These are phyloP conservation scores for Sarcophilus harrisii DNA, from an alignment of 2,797 vertebrate species.

Conservation along the genomic window DNA sequence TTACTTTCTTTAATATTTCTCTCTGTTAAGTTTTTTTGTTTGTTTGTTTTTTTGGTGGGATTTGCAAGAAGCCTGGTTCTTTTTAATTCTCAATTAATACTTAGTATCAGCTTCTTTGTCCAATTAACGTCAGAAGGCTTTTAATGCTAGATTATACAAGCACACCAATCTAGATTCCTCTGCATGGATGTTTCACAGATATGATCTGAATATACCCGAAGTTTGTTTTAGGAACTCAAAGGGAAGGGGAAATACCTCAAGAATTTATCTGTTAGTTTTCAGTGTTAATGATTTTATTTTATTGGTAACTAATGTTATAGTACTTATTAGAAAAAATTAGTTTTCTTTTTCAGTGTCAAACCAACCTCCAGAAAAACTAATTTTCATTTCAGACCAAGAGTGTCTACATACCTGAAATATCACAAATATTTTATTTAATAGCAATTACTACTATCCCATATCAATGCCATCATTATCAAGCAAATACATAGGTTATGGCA, in stretches of 20 bases:
- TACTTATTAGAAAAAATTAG: constrained; percentile 50
- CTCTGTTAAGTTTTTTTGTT: background rate
- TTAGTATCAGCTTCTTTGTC: background rate
- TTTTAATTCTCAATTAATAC: background rate
- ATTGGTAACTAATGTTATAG: constrained; percentile 45
- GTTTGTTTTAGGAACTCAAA: background rate
- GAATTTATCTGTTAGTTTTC: constrained; percentile 53
- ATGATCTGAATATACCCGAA: background rate
- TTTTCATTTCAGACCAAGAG: constrained; percentile 41
- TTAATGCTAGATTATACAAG: background rate
- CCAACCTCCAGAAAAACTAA: constrained; percentile 24
- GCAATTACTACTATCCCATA: constrained; percentile 55
- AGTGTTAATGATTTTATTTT: constrained; percentile 48
- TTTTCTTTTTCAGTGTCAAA: constrained; percentile 38
- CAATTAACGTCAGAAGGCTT: background rate
- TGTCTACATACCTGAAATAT: constrained; percentile 37
- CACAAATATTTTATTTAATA: constrained; percentile 53
- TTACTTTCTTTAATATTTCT: background rate
- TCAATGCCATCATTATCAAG: constrained; percentile 34
- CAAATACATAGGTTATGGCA: constrained; percentile 32
- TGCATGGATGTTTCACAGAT: background rate
- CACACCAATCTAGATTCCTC: background rate
- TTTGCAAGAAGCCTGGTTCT: background rate
- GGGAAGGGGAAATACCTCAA: background rate
- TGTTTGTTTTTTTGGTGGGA: background rate